phyloP scores from a whole-genome alignment of 2,797 vertebrate genomes.

The Notamacropus eugenii region DNA sequence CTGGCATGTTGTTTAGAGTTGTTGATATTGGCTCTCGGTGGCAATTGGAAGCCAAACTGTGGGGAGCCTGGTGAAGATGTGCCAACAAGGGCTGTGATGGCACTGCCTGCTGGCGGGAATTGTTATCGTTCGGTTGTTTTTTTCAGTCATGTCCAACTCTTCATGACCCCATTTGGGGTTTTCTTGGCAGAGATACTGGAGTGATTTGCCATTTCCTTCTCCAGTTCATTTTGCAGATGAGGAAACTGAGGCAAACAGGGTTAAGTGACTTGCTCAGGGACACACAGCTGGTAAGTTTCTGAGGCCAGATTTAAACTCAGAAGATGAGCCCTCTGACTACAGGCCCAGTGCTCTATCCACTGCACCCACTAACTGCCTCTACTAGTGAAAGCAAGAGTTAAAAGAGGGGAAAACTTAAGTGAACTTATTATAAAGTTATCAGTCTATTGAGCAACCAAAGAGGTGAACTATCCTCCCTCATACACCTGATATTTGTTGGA shows the following conservation, averaged over 20 bases:
- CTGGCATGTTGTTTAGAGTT: slow-evolving; percentile 47
- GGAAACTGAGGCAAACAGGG: neutral
- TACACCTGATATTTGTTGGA: neutral
- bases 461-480: too few species aligned
- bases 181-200: neutral
- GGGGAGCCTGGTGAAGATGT: neutral
- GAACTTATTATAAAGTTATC: neutral
- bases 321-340: neutral
- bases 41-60: neutral
- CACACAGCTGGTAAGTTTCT: neutral
- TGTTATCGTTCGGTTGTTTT: neutral
- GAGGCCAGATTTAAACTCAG: neutral
- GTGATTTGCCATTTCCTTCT: neutral
- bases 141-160: neutral
- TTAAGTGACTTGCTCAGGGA: neutral
- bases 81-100: neutral
- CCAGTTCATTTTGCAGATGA: neutral
- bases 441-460: neutral
- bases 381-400: neutral
- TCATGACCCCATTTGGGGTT: neutral
- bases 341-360: neutral
- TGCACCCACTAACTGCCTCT: neutral
- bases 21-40: neutral
- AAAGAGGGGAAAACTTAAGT: neutral
- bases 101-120: neutral